phyloP scores from a whole-genome alignment of 2,888 invertebrate genomes.

The Ophion ventricosus region DNA sequence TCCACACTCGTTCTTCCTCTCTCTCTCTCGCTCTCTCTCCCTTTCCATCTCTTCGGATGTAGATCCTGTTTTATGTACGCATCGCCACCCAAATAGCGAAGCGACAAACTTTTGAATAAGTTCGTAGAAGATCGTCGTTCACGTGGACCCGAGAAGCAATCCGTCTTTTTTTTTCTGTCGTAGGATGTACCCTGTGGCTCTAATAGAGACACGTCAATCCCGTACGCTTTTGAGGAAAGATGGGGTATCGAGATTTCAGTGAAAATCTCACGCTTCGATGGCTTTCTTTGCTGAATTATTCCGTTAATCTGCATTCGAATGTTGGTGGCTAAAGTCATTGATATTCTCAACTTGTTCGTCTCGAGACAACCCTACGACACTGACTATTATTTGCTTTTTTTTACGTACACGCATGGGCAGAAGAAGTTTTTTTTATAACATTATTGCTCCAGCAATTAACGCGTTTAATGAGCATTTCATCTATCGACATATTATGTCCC shows the following conservation, averaged over 20 bases:
- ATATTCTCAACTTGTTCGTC: neutral
- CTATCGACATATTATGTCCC: too few species aligned
- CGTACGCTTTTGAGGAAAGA: conserved; percentile 47
- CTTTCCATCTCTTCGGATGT: conserved; percentile 26
- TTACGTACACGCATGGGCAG: neutral
- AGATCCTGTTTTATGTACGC: neutral
- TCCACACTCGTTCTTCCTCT: conserved; percentile 11
- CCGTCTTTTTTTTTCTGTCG: conserved; percentile 30
- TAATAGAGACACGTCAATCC: conserved; percentile 57
- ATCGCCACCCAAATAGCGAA: conserved; percentile 46
- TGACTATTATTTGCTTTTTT: neutral
- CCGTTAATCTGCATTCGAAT: neutral
- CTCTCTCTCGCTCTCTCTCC: neutral
- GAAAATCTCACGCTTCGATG: neutral
- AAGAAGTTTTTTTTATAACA: too few species aligned
- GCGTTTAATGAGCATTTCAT: too few species aligned
- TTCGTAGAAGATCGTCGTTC: conserved; percentile 37
- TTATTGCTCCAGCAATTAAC: too few species aligned
- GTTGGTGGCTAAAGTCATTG: neutral
- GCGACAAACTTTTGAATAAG: conserved; percentile 42
- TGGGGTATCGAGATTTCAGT: conserved; percentile 44
- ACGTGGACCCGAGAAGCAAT: conserved; percentile 33
- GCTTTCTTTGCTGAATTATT: conserved; percentile 39
- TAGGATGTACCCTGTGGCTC: conserved; percentile 22
- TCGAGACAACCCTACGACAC: neutral